Conservation (phyloP, 2,113 vertebrate species). For the Pipa parva region DNA sequence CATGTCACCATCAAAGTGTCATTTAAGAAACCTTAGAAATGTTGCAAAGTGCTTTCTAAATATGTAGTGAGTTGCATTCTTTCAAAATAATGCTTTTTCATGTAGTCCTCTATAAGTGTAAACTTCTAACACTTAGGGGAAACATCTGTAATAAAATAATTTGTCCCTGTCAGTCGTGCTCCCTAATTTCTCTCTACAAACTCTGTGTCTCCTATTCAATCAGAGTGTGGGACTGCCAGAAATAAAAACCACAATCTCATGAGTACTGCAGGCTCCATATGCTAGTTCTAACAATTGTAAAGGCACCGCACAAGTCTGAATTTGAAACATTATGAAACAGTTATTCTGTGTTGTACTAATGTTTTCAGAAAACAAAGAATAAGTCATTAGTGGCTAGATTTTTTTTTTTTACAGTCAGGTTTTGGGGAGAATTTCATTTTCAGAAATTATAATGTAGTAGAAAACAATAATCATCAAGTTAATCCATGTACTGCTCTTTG, state of each 20-base stretch:
- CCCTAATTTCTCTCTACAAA: slow-evolving; percentile 42
- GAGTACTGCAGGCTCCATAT: slow-evolving; percentile 66
- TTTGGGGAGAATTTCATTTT: slow-evolving; percentile 42
- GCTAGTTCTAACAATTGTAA: slow-evolving; percentile 65
- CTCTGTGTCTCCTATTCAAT: slow-evolving; percentile 47
- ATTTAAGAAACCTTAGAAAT: not conserved
- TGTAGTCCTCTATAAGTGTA: too few species aligned
- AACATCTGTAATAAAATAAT: too few species aligned
- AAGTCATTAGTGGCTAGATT: slow-evolving; percentile 66
- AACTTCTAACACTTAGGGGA: too few species aligned
- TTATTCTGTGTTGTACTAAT: slow-evolving; percentile 70
- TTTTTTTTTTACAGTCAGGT: slow-evolving; percentile 61
- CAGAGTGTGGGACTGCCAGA: slow-evolving; percentile 52
- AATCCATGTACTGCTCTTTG: too few species aligned
- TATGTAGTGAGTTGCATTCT: too few species aligned
- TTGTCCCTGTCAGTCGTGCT: slow-evolving; percentile 2
- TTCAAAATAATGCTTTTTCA: too few species aligned
- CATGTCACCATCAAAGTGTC: too few species aligned
- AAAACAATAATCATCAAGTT: too few species aligned
- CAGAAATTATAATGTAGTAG: too few species aligned
- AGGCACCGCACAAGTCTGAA: slow-evolving; percentile 63
- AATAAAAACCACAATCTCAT: slow-evolving; percentile 60
- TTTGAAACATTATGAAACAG: slow-evolving; percentile 69
- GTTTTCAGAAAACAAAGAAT: slow-evolving; percentile 72
- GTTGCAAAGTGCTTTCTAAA: not conserved